Evolutionary conservation across 1,140 invertebrate genomes (phyloP), one percentile per base, ranked within the genome.

Genomic region (Papilio polytes): DNA sequence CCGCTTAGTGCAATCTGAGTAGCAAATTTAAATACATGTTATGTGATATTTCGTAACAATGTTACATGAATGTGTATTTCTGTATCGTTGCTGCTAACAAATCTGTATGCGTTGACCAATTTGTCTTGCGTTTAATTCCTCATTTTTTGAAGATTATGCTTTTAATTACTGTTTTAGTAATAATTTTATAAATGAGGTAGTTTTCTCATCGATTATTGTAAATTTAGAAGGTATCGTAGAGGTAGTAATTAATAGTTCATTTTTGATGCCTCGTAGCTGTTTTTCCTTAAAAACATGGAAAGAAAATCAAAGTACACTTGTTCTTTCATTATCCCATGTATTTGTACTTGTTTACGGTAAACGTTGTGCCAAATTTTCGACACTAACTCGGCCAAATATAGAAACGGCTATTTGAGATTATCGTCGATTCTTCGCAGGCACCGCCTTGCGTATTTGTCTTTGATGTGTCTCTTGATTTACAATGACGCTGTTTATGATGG

Each of bases 391-490:
- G 63, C 63, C 63, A 79, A 76, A 82, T 80, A 84, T 83, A 85
- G 77, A 82, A 80, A 83, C 82, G 66, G 77, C 80, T 85, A 84
- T 85, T 86, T 87, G 81, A 80, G 85, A 84, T 76, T 76, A 76
- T 51, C 9, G 44, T 22, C 74, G 44, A 76, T 76, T 76, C n/a
- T 51, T 76, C 44, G 3, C 74, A 46, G 20, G 44, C 12, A 76
- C 10, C 46, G 41, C 46, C n/a, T 51, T 12, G 74, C 44, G n/a
- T 22, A 76, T 76, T 76, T 76, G 74, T 76, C 44, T 76, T 76
- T 76, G 74, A 76, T 76, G 74, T 76, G 46, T 76, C 74, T 76
- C 53, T 76, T 76, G 46, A 76, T 76, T 76, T 76, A 76, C 46
- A 76, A 51, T 51, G 46, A 76, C 72, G 44, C 74, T 15, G 74